These are phyloP conservation scores for Cheilinus undulatus DNA, from an alignment of 2,113 vertebrate species.

Conservation along the genomic window DNA sequence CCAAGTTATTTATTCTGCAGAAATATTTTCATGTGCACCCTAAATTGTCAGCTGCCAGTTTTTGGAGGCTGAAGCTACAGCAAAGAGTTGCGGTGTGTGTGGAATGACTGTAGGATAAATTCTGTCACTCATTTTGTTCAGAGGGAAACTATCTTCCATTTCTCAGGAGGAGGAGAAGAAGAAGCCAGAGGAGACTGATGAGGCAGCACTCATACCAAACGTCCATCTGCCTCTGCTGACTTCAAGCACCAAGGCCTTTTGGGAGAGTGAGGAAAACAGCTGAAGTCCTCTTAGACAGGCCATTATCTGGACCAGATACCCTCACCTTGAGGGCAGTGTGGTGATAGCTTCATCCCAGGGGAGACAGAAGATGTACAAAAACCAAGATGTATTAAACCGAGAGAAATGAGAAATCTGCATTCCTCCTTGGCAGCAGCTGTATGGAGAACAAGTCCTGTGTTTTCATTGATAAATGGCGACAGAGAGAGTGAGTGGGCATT, in stretches of 20 bases:
- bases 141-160: slow-evolving; percentile 28
- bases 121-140: slow-evolving; percentile 47
- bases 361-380: slow-evolving; percentile 49
- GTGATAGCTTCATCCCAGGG: slow-evolving; percentile 42
- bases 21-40: slow-evolving; percentile 43
- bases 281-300: slow-evolving; percentile 67
- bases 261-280: slow-evolving; percentile 63
- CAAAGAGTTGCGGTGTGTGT: slow-evolving; percentile 1
- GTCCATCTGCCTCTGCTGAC: slow-evolving; percentile 62
- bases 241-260: slow-evolving; percentile 62
- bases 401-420: slow-evolving; percentile 64
- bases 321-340: slow-evolving; percentile 61
- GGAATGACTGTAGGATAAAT: slow-evolving; percentile 33
- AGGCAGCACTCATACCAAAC: slow-evolving; percentile 51
- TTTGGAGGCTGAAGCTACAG: slow-evolving; percentile 25
- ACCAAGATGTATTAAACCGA: slow-evolving; percentile 32
- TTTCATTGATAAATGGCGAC: slow-evolving; percentile 74
- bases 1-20: slow-evolving; percentile 33
- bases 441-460: slow-evolving; percentile 52
- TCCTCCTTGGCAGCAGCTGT: slow-evolving; percentile 41
- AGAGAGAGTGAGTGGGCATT: slow-evolving; percentile 65
- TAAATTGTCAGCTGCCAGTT: slow-evolving; percentile 53
- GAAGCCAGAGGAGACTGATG: slow-evolving; percentile 44
- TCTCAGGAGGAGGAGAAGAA: slow-evolving; percentile 11
- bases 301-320: slow-evolving; percentile 72